phyloP scores from a whole-genome alignment of 2,888 invertebrate species.

The Brenthis ino region DNA sequence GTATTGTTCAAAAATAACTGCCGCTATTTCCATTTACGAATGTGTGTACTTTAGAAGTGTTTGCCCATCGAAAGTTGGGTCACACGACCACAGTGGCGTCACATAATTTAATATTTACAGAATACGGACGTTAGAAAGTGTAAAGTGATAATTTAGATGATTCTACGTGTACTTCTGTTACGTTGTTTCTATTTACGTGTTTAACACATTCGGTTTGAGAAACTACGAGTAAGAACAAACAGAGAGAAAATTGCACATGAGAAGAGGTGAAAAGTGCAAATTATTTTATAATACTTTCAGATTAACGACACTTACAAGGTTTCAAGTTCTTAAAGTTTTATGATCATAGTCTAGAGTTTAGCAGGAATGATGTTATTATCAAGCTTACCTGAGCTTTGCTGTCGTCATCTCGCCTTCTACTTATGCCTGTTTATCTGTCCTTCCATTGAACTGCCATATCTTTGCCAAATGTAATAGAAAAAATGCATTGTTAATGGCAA shows the following conservation, averaged over 20 bases:
- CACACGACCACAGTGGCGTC: constrained; percentile 44
- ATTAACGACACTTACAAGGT: too few relatives aligned
- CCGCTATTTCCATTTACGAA: constrained; percentile 18
- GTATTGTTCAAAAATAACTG: background rate
- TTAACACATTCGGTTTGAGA: constrained; percentile 1
- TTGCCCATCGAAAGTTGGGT: constrained; percentile 61
- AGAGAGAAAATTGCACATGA: background rate
- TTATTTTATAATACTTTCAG: background rate
- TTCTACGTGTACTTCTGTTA: background rate
- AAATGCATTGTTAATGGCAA: too few relatives aligned
- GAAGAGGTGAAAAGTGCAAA: background rate
- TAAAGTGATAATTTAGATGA: constrained; percentile 13
- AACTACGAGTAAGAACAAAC: constrained; percentile 1
- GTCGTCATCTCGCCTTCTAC: too few relatives aligned
- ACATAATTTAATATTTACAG: constrained; percentile 18
- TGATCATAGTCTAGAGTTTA: too few relatives aligned
- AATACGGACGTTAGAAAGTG: constrained; percentile 8
- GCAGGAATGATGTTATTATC: too few relatives aligned
- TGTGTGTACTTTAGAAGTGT: constrained; percentile 45
- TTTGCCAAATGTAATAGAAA: too few relatives aligned
- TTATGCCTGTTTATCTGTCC: too few relatives aligned
- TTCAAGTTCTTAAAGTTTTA: too few relatives aligned
- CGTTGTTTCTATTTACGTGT: background rate
- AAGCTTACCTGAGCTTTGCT: too few relatives aligned
- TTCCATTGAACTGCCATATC: too few relatives aligned